phyloP scores from a whole-genome alignment of 2,797 vertebrate genomes.

The Chelidonichthys spinosus region DNA sequence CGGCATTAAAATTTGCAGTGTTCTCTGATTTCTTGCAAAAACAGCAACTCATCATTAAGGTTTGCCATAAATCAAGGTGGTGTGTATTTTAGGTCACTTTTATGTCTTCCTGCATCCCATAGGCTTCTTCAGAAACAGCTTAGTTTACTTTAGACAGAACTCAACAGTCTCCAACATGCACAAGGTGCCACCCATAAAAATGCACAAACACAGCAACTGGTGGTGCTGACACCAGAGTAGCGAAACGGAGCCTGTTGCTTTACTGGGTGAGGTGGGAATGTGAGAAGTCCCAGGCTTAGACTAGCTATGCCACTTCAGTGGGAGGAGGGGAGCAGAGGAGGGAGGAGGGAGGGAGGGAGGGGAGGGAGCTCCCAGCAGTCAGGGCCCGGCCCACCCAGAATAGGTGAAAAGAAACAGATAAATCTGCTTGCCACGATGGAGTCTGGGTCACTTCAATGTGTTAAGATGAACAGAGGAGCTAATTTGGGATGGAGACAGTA shows the following conservation, averaged over 20 bases:
- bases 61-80: constrained; percentile 17
- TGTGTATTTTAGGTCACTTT: constrained; percentile 3
- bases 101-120: background rate
- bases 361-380: constrained; percentile 45
- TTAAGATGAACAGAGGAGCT: constrained; percentile 32
- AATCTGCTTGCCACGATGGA: constrained; percentile 61
- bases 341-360: background rate
- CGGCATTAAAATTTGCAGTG: background rate
- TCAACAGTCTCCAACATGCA: constrained; percentile 47
- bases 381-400: constrained; percentile 44
- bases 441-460: constrained; percentile 36
- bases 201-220: constrained; percentile 84
- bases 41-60: background rate
- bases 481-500: constrained; percentile 35
- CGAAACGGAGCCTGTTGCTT: constrained; percentile 83
- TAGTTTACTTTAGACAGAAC: constrained; percentile 44
- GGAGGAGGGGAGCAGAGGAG: constrained; percentile 9
- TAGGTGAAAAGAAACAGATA: constrained; percentile 73
- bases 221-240: constrained; percentile 70
- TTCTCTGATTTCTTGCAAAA: background rate
- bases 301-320: constrained; percentile 55
- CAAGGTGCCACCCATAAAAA: constrained; percentile 74
- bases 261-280: constrained; percentile 82
- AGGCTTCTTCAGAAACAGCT: constrained; percentile 39
- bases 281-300: constrained; percentile 78